Base-by-base conservation (phyloP, 2,797 vertebrate species). In the Eidolon dupreanum region DNA sequence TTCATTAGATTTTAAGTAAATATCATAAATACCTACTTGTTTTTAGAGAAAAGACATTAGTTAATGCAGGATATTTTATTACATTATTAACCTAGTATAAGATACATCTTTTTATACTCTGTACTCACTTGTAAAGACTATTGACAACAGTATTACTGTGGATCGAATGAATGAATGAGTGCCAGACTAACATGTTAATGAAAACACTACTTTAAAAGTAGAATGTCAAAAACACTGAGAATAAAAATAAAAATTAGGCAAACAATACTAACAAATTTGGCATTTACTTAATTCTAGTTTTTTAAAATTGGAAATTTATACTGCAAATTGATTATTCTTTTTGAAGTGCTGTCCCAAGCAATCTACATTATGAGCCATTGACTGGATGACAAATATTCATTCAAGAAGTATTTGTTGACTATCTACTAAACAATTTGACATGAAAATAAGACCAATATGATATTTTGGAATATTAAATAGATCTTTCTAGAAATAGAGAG, bases 401-500 rank as follows among this genome's bases (percentile, higher is more conserved):
- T 49, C 17, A 79, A 15, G 26, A 88, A 26, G 59, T 81, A 84
- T 6, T 68, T 46, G 77, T n/a, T 57, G n/a, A 66, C n/a, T 6
- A 41, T 22, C 0, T 87, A 90, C 9, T 57, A 82, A 66, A 41
- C 5, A 41, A n/a, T 26, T 89, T 68, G 28, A 83, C 65, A 53
- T 93, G 93, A 59, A 73, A 33, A 73, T 38, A 24, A 31, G 49
- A 84, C 26, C 49, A 74, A 88, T 55, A 88, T 19, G 68, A 51
- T 83, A 65, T 4, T 55, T 3, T 7, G 0, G 11, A 75, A 9
- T 94, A 36, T 57, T 88, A 74, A 88, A 33, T 16, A 88, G 28
- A 92, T 28, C 17, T 77, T 96, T 95, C 71, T 82, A 73, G 71
- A 77, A 90, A 59, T 70, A 95, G 75, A 84, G 20, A 51, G 49